Base-by-base conservation (phyloP, 2,113 vertebrate genomes). In the Rhabdomys dilectus region DNA sequence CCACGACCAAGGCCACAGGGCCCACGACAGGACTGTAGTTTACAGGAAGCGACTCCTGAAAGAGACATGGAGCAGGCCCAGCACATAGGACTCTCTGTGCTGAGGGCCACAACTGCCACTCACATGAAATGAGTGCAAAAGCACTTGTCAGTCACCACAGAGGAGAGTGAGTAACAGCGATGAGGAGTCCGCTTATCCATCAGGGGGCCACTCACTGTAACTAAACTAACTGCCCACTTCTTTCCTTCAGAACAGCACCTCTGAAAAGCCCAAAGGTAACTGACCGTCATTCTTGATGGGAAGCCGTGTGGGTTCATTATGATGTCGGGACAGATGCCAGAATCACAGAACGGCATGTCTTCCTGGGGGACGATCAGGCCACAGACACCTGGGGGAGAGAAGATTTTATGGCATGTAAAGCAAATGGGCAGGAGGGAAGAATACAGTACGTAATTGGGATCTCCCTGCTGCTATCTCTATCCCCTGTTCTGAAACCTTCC, bases 241-340 rank as follows among this genome's bases (percentile, higher is more conserved):
- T 36, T 80, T 78, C 91, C 48, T 72, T 48, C 73, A 85, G 84
- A 77, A 85, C 17, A 48, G 58, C 0, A 0, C 53, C 76, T 48
- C 22, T 51, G 5, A 81, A 77, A 93, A 95, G 56, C 2, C 0
- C 0, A 10, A 56, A 91, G 53, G 48, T 2, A 92, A 97, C 98
- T 97, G 98, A 99, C 99, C 98, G 99, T 99, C 99, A 99, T 99
- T 98, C 99, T 99, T 0, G 99, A 99, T 91, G 99, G 99, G 98
- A 99, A 99, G 95, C 99, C 99, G 0, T 99, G 99, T 96, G 99
- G 99, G 98, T 99, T 99, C 99, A 99, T 99, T 96, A 99, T 99
- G 98, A 99, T 99, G 96, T 99, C 99, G 2, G 99, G 99, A 95
- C 99, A 99, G 98, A 99, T 99, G 86, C 99, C 99, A 0, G 99